Base-by-base conservation (phyloP, 2,888 invertebrate genomes). In the Nymphalis polychloros region DNA sequence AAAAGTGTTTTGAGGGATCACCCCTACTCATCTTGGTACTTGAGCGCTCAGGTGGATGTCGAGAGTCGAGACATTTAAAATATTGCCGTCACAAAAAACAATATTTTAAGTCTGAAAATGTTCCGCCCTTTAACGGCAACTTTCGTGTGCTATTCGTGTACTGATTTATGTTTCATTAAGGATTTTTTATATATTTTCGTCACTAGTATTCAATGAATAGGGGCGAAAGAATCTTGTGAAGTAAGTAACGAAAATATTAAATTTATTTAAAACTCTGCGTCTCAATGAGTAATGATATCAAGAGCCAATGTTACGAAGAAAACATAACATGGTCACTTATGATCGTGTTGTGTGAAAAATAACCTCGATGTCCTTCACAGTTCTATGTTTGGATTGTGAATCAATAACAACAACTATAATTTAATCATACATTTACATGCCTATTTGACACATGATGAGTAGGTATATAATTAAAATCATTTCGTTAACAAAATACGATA, bases 91-190 rank as follows among this genome's bases (percentile, higher is more conserved):
- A 72, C 73, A 69, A 66, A 69, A 63, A 87, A 87, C 84, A 84
- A 88, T 89, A 88, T 86, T 88, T 87, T 76, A 80, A 81, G 80
- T 80, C 79, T 81, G 84, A 87, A 87, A 88, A 87, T 83, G 82
- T 64, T 84, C 83, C 79, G 81, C 80, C 80, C 82, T 84, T 83
- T 84, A 79, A 61, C 67, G 52, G 64, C 59, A 50, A 79, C 77
- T 71, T 81, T 78, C 80, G 76, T 77, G 77, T 84, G 81, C 85
- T 87, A 86, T 84, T 83, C 82, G 77, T 84, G 79, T 78, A 81
- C 81, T 86, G 87, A 89, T 89, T 89, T 89, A 89, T 89, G 88
- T 86, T 88, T 87, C 88, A 88, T 90, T 89, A 89, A 80, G 84
- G 79, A 81, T 82, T 83, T 84, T 78, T 82, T 82, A 70, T 81